Percentiles rank a stretch among this genome's conserved stretches.
Evolutionary conservation across 1,140 invertebrate species (phyloP).

Genomic region (Drosophila sturtevanti): DNA sequence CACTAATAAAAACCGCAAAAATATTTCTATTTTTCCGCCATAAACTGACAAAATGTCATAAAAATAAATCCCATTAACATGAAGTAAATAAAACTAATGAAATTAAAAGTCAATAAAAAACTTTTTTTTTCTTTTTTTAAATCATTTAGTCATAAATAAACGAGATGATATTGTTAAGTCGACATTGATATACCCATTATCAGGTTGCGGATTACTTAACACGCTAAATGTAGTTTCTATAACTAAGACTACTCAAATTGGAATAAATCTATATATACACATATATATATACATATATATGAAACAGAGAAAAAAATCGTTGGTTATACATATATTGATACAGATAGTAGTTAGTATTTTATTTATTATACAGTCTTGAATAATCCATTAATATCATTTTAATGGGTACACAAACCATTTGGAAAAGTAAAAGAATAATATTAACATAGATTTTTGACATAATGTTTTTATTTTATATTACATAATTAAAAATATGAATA

Average conservation of each 20-base stretch:
- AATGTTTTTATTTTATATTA: slow-evolving; percentile 7
- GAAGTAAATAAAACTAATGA: slow-evolving; percentile 35
- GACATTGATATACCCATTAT: background rate
- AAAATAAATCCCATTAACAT: slow-evolving; percentile 40
- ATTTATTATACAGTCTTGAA: no score
- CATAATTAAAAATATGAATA: slow-evolving; percentile 14
- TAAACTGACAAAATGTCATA: slow-evolving; percentile 7
- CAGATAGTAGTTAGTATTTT: no score
- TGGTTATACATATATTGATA: no score
- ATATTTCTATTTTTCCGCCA: slow-evolving; percentile 1
- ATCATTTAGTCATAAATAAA: slow-evolving; percentile 19
- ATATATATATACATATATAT: no score
- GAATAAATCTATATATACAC: no score
- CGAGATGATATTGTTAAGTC: background rate
- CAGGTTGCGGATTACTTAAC: background rate
- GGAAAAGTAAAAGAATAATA: slow-evolving; percentile 18
- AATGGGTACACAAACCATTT: background rate
- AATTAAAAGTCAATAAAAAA: slow-evolving; percentile 51
- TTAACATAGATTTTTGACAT: background rate
- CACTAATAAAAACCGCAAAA: slow-evolving; percentile 16
- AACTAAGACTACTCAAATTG: no score
- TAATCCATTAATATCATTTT: no score
- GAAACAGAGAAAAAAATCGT: no score
- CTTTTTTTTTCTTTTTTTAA: background rate
- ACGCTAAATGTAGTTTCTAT: no score